A percentile compares a stretch with the other conserved stretches of the same genome.
Conservation (phyloP, 2,888 invertebrate species). For the Keiferia lycopersicella region DNA sequence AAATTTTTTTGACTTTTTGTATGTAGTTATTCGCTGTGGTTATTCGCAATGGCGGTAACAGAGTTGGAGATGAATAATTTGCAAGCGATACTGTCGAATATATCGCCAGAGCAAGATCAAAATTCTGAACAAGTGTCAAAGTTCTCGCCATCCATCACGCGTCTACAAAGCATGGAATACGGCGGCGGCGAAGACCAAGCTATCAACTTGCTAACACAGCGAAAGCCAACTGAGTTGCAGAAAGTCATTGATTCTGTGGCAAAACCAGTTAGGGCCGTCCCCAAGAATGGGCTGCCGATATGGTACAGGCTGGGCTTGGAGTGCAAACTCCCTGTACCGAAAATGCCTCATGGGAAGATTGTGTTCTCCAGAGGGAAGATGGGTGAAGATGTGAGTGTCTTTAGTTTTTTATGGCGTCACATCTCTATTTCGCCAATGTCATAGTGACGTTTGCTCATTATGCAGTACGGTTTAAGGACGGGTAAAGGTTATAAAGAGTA, state of each 20-base stretch:
- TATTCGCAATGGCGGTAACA: background rate
- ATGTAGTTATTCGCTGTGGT: background rate
- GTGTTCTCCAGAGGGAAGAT: conserved; percentile 77
- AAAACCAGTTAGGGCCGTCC: conserved; percentile 69
- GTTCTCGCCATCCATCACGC: background rate
- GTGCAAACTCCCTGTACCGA: conserved; percentile 77
- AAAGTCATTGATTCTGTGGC: conserved; percentile 74
- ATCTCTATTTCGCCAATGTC: no score
- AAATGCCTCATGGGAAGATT: conserved; percentile 74
- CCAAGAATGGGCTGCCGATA: conserved; percentile 74
- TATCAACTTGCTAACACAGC: conserved; percentile 64
- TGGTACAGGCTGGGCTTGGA: conserved; percentile 79
- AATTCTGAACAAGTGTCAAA: background rate
- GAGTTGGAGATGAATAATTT: background rate
- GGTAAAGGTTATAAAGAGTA: no score
- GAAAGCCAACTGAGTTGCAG: conserved; percentile 72
- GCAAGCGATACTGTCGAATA: background rate
- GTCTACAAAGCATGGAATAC: conserved; percentile 26
- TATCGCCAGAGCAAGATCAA: no score
- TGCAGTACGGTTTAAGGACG: no score
- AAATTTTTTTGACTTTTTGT: conserved; percentile 5
- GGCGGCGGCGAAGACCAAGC: conserved; percentile 58
- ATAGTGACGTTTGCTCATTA: no score
- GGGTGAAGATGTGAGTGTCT: conserved; percentile 72
- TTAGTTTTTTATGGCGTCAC: no score